Conservation (phyloP, 2,113 vertebrate species). For the Notothenia coriiceps region DNA sequence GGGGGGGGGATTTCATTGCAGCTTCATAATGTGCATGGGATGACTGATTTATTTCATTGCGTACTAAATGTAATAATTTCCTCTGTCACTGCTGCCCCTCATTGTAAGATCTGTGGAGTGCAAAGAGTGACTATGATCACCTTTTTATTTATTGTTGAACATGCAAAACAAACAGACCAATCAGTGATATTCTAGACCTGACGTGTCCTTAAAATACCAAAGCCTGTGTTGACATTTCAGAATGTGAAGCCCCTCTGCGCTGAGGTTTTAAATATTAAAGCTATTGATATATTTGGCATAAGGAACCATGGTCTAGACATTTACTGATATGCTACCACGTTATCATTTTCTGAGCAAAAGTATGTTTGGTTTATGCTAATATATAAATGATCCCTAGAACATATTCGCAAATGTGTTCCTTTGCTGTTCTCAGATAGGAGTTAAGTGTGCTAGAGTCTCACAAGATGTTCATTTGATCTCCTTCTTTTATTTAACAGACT, state of each 20-base stretch:
- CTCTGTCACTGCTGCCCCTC: slow-evolving; percentile 54
- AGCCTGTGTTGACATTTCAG: background rate
- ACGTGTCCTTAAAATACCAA: slow-evolving; percentile 56
- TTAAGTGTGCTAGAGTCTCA: slow-evolving; percentile 56
- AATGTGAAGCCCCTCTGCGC: background rate
- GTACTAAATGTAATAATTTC: slow-evolving; percentile 53
- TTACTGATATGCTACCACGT: slow-evolving; percentile 48
- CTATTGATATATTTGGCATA: slow-evolving; percentile 4
- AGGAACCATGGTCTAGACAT: slow-evolving; percentile 61
- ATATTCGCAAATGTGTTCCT: slow-evolving; percentile 25
- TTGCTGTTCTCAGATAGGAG: slow-evolving; percentile 13
- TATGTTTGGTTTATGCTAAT: slow-evolving; percentile 48
- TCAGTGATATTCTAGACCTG: slow-evolving; percentile 41
- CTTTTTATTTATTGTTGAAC: slow-evolving; percentile 28
- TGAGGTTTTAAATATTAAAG: background rate
- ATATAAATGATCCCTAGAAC: slow-evolving; percentile 29
- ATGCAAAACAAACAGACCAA: slow-evolving; percentile 38
- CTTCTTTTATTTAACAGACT: slow-evolving; percentile 66
- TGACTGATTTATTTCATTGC: slow-evolving; percentile 67
- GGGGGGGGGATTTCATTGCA: slow-evolving; percentile 52
- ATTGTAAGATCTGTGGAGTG: slow-evolving; percentile 61
- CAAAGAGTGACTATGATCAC: slow-evolving; percentile 47
- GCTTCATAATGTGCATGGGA: slow-evolving; percentile 71
- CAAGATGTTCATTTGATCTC: slow-evolving; percentile 58
- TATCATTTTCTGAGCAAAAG: slow-evolving; percentile 47